A percentile compares a stretch with the other conserved stretches of the same genome.
Conservation (phyloP, 2,113 vertebrate species). For the Tor tambroides region DNA sequence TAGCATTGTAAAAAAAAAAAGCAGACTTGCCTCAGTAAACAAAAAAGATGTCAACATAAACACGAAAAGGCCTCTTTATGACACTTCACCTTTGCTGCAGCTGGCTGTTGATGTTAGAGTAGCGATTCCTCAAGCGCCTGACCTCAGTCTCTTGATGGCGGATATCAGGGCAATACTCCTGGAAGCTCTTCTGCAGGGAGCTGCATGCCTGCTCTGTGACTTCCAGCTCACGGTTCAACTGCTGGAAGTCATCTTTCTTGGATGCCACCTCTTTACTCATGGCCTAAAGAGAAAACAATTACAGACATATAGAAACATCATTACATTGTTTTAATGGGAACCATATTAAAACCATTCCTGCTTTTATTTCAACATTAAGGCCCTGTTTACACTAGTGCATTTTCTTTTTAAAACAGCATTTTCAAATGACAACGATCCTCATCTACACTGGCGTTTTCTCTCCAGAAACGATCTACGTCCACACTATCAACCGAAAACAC, state of each 20-base stretch:
- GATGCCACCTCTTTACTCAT: slow-evolving; percentile 73
- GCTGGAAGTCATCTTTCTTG: slow-evolving; percentile 80
- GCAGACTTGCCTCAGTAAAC: background rate
- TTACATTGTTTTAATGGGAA: background rate
- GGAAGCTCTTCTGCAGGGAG: slow-evolving; percentile 83
- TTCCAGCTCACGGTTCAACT: slow-evolving; percentile 84
- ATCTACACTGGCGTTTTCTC: no score
- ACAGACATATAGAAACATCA: background rate
- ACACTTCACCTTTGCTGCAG: slow-evolving; percentile 83
- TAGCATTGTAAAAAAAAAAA: background rate
- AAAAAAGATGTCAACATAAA: background rate
- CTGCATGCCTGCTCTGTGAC: slow-evolving; percentile 79
- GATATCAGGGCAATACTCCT: slow-evolving; percentile 90
- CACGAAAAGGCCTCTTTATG: slow-evolving; percentile 12
- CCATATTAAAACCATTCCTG: background rate
- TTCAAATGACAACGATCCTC: no score
- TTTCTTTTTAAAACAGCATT: no score
- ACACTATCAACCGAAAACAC: no score
- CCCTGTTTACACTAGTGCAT: no score
- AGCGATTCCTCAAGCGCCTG: slow-evolving; percentile 86
- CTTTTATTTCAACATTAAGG: background rate
- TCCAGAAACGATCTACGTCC: no score
- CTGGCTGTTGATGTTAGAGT: slow-evolving; percentile 80
- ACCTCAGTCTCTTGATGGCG: slow-evolving; percentile 82
- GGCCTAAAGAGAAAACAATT: slow-evolving; percentile 66